Evolutionary conservation across 2,888 invertebrate species (phyloP), one percentile per base, ranked within the genome.

Genomic region (Pristionchus mayeri): DNA sequence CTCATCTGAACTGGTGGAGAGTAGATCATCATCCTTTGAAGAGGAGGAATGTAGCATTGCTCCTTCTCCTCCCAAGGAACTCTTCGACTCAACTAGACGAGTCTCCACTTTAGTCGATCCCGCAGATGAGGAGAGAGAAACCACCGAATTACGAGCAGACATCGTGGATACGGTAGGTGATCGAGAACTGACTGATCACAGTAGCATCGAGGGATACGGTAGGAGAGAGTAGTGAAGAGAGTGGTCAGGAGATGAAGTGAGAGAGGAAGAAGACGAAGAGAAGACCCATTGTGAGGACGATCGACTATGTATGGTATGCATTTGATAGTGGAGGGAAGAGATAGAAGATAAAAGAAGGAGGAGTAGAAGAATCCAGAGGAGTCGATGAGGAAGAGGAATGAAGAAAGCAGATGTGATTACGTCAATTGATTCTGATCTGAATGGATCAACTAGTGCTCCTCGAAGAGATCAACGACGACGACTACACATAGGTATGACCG

Each of bases 1-100:
- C 85, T 91, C 91, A 85, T 90, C 90, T 21, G 88, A 88, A 67
- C 87, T 88, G n/a, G 90, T 89, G 9, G 89, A 89, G 63, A 91
- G 85, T 27, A 89, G 85, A 71, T 91, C 91, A 76, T 91, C 91
- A 79, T 91, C 88, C 50, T 89, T 90, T 44, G 88, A 88, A 11
- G 88, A 88, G 0, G 88, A 89, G 13, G 89, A 88, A 13, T 90
- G 89, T 4, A 91, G 84, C 89, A 90, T 90, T n/a, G 90, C 89
- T 37, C 91, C 91, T 86, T 90, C 90, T 80, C 88, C 86, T 78
- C 87, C 86, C 54, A 84, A 79, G 50, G 60, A 48, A 54, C 48
- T 37, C 34, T 34, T 63, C 63, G 76, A 81, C 30, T 87, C 84
- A 80, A 86, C 88, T 78, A 90, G 57, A 54, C 89, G 84, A 13